Evolutionary conservation across 92 coral and sea anemone genomes (phyloP).

Genomic region (Bergia puertoricense): DNA sequence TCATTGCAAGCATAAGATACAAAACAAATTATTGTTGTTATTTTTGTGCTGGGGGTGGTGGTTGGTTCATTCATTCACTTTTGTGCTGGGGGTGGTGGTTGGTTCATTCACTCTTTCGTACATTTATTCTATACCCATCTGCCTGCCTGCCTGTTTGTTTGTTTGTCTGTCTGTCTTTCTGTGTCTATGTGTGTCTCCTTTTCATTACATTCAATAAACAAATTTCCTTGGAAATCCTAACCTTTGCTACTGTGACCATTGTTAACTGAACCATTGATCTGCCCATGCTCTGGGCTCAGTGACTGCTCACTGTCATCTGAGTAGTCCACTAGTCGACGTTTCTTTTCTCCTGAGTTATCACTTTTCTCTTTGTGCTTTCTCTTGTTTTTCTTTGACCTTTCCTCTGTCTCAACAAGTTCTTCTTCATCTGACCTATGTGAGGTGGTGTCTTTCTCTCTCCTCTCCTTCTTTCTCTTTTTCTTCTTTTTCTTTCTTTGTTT

Average conservation of each 20-base stretch:
- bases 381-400: conserved; percentile 48
- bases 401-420: conserved; percentile 45
- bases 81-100: too few species aligned
- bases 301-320: conserved; percentile 60
- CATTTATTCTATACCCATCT: neutral
- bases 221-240: neutral
- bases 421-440: conserved; percentile 39
- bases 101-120: too few species aligned
- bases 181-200: neutral
- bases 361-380: conserved; percentile 50
- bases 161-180: neutral
- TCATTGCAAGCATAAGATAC: too few species aligned
- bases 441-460: conserved; percentile 43
- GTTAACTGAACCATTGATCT: neutral
- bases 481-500: conserved; percentile 65
- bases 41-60: too few species aligned
- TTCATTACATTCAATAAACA: neutral
- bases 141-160: neutral
- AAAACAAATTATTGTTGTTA: too few species aligned
- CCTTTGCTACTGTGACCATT: conserved; percentile 30
- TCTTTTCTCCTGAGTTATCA: conserved; percentile 44
- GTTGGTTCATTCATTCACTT: too few species aligned
- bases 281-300: neutral
- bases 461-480: conserved; percentile 47
- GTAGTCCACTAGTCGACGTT: conserved; percentile 63